Evolutionary conservation across 2,888 invertebrate species (phyloP).

Genomic region (Ornithoptera priamus): DNA sequence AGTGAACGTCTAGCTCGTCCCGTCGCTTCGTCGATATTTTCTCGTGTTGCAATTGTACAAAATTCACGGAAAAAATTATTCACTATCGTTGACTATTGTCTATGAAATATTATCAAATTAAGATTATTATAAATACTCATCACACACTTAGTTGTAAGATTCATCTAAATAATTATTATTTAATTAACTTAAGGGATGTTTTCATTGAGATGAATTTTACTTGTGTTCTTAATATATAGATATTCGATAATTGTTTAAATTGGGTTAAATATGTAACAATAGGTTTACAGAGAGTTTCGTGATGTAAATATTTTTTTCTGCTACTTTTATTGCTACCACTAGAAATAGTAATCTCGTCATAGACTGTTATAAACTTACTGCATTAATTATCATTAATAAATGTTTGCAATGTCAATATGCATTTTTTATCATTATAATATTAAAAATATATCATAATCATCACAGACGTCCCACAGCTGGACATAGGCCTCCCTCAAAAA

Average conservation of each 20-base stretch:
- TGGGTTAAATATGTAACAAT: background rate
- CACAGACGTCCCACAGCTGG: too few species aligned
- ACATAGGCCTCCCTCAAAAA: too few species aligned
- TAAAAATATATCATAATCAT: too few species aligned
- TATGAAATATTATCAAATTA: conserved; percentile 4
- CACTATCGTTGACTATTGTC: conserved; percentile 1
- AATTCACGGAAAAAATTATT: background rate
- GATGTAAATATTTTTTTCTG: background rate
- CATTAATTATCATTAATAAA: conserved; percentile 22
- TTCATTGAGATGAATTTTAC: background rate
- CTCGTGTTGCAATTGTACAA: background rate
- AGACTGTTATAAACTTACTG: conserved; percentile 25
- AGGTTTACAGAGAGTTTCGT: background rate
- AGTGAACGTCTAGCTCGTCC: too few species aligned
- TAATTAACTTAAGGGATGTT: background rate
- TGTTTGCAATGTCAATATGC: conserved; percentile 23
- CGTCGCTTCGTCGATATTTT: background rate
- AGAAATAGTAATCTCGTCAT: conserved; percentile 18
- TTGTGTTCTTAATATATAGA: background rate
- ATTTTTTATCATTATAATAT: background rate
- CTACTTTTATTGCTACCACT: conserved; percentile 1
- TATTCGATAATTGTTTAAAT: background rate
- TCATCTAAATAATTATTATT: background rate
- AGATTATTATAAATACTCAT: background rate
- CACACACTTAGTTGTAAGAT: conserved; percentile 1